Base-by-base conservation (phyloP, 2,797 vertebrate genomes). In the Melanotaenia trifasciata region DNA sequence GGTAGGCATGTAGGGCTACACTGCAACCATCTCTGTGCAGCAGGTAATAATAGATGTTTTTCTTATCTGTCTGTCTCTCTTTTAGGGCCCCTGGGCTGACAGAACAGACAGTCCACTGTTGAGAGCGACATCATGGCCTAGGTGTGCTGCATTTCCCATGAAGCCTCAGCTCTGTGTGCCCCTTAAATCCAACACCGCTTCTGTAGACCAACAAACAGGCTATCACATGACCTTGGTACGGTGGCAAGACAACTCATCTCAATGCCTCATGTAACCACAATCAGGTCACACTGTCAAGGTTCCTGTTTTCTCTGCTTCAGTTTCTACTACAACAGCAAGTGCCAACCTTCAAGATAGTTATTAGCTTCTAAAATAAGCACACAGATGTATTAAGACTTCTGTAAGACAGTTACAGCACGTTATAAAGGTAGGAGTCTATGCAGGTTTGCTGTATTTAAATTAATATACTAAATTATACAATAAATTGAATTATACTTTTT, bases 181-280 rank as follows among this genome's bases (percentile, higher is more conserved):
- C 45, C 65, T 63, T 81, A 70, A 87, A 91, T 72, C 74, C 77
- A 80, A 90, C 83, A 80, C 84, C 75, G 16, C 61, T 58, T 57
- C 65, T 11, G 45, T 56, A 45, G 66, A 64, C 40, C 63, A 54
- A 68, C 77, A 78, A 51, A 59, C 30, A 53, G 59, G 69, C 66
- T 73, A 75, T 87, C 87, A 70, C 79, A 85, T 88, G 84, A 82
- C 80, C 76, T 32, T 43, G 12, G 51, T n/a, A 14, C 14, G 3
- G 63, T 2, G 69, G 68, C 2, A 1, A 56, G 64, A 58, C 20
- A 76, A 53, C 69, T 79, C 78, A 56, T 76, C 78, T 78, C 58
- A 58, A 14, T 58, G 77, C 78, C 80, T 74, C 72, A 70, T 67
- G 84, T 68, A 83, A 87, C 84, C 84, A 83, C 79, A 89, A 80